A percentile compares a stretch with the other conserved stretches of the same genome.
Evolutionary conservation across 2,888 invertebrate species (phyloP).

Genomic region (Rambutsinella grinnellia): DNA sequence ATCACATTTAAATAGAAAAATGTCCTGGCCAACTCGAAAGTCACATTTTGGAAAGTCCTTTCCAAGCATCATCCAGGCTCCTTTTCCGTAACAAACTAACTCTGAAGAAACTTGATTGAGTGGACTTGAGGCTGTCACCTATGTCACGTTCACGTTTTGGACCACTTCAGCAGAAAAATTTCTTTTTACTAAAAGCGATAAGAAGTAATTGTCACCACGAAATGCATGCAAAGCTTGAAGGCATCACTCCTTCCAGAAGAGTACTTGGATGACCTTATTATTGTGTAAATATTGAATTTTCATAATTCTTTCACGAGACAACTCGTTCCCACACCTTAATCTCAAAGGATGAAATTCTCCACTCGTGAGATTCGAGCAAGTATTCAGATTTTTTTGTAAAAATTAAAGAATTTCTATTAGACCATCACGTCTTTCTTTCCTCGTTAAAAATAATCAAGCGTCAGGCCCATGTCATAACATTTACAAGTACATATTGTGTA

Average conservation of each 20-base stretch:
- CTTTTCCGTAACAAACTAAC: constrained; percentile 33
- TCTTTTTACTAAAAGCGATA: constrained; percentile 17
- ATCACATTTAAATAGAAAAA: too few species aligned
- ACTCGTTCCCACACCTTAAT: too few species aligned
- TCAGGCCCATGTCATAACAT: too few species aligned
- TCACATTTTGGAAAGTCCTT: neutral
- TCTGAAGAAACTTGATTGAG: constrained; percentile 57
- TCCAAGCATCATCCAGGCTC: neutral
- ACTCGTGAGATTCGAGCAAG: too few species aligned
- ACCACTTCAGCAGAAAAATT: constrained; percentile 29
- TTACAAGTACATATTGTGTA: too few species aligned
- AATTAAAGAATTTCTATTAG: neutral
- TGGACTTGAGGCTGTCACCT: constrained; percentile 61
- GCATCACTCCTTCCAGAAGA: neutral
- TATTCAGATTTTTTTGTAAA: neutral
- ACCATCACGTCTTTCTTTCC: constrained; percentile 2
- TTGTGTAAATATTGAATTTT: constrained; percentile 41
- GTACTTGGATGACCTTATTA: constrained; percentile 28
- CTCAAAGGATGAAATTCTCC: too few species aligned
- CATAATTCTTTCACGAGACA: too few species aligned
- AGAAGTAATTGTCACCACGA: constrained; percentile 36
- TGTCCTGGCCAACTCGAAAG: neutral
- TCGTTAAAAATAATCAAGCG: too few species aligned
- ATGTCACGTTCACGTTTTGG: constrained; percentile 57
- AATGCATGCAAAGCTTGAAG: constrained; percentile 13